A percentile compares a stretch with the other conserved stretches of the same genome.
Evolutionary conservation across 2,113 vertebrate species (phyloP).

Genomic region (Alethe diademata): DNA sequence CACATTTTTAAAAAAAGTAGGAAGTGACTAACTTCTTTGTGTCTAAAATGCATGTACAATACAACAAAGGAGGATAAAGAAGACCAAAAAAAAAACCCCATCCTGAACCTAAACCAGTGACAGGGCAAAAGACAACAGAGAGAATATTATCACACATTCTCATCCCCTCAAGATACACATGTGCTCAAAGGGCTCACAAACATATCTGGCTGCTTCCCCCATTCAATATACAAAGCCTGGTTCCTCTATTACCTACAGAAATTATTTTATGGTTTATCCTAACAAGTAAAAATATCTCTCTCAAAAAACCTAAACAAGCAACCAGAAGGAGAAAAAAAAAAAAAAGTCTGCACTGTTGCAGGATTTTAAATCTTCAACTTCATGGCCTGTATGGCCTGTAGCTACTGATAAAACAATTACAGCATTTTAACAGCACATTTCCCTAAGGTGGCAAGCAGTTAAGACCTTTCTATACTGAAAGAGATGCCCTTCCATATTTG

Average conservation of each 20-base stretch:
- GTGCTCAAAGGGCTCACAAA: neutral
- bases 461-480: neutral
- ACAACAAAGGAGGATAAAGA: neutral
- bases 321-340: neutral
- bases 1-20: neutral
- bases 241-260: neutral
- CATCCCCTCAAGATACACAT: neutral
- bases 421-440: neutral
- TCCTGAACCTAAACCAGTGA: neutral
- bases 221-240: neutral
- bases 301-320: neutral
- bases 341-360: neutral
- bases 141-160: neutral
- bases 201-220: neutral
- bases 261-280: neutral
- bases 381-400: neutral
- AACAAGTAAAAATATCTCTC: neutral
- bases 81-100: neutral
- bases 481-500: conserved; percentile 1
- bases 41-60: neutral
- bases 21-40: neutral
- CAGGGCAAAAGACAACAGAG: neutral
- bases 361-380: neutral
- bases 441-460: neutral
- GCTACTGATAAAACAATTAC: neutral